Conservation (phyloP, 2,888 invertebrate species). For the Zaprionus bogoriensis region DNA sequence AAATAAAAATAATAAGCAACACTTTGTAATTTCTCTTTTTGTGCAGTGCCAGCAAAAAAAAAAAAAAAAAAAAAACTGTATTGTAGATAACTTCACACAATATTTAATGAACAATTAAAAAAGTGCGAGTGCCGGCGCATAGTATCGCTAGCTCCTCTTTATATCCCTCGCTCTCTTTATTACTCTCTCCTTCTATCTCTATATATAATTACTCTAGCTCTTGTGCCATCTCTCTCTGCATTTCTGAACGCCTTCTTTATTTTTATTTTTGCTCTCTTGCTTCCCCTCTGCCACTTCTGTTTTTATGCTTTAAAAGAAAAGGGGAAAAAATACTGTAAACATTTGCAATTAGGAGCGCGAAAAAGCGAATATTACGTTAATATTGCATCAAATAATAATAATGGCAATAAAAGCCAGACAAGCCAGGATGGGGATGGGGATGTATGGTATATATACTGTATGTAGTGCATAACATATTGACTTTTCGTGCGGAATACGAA, state of each 20-base stretch:
- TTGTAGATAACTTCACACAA: conserved; percentile 35
- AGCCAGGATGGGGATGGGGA: neutral
- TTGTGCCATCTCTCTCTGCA: conserved; percentile 1
- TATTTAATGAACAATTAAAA: conserved; percentile 56
- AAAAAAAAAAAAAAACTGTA: conserved; percentile 8
- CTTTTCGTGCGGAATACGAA: neutral
- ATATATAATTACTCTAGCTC: too few species aligned
- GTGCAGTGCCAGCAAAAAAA: neutral
- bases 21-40: conserved; percentile 39
- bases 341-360: conserved; percentile 53
- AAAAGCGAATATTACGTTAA: conserved; percentile 19
- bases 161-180: conserved; percentile 12
- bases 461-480: conserved; percentile 26
- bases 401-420: conserved; percentile 4
- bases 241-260: too few species aligned
- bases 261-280: too few species aligned
- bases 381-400: conserved; percentile 26
- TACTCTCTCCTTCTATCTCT: neutral
- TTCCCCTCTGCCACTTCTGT: too few species aligned
- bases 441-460: neutral
- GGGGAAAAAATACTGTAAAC: conserved; percentile 16
- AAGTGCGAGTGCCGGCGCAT: neutral
- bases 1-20: conserved; percentile 23
- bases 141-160: too few species aligned
- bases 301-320: neutral